Evolutionary conservation across 92 coral and sea anemone species (phyloP).

Genomic region (Phymanthus crucifer): DNA sequence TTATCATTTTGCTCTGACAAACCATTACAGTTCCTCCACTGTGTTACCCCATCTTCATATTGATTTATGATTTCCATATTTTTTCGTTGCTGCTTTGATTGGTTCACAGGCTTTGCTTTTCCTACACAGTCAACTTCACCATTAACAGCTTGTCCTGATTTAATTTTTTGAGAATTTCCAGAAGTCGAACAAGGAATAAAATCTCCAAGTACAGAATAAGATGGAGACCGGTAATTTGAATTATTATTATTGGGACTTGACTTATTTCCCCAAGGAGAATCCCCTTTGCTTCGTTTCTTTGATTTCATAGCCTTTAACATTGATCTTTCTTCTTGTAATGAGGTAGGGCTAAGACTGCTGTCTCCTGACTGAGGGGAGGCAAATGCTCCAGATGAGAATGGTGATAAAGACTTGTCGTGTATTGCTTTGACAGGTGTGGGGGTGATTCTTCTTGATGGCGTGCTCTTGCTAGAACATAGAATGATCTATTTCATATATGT

Average conservation of each 20-base stretch:
- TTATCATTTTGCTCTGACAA: neutral
- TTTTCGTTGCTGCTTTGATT: neutral
- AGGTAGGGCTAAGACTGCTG: slow-evolving; percentile 59
- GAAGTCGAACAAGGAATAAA: slow-evolving; percentile 51
- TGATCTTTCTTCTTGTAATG: slow-evolving; percentile 75
- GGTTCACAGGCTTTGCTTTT: neutral
- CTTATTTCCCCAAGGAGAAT: slow-evolving; percentile 60
- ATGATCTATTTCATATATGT: too few relatives aligned
- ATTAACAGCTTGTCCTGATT: neutral
- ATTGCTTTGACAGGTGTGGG: slow-evolving; percentile 76
- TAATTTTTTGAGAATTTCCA: slow-evolving; percentile 3
- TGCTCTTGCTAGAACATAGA: slow-evolving; percentile 55
- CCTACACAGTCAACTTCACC: neutral
- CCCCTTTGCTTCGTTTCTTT: slow-evolving; percentile 58
- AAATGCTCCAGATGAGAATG: slow-evolving; percentile 54
- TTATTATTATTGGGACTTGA: slow-evolving; percentile 62
- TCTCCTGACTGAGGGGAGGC: slow-evolving; percentile 33
- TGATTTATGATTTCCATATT: neutral
- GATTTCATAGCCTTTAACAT: slow-evolving; percentile 65
- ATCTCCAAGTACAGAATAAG: slow-evolving; percentile 69
- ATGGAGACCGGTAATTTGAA: slow-evolving; percentile 50
- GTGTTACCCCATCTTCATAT: neutral
- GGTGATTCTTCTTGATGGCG: slow-evolving; percentile 84
- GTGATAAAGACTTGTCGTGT: slow-evolving; percentile 42
- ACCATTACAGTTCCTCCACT: neutral